Percentiles rank a stretch among this genome's conserved stretches.
Conservation (phyloP, 2,888 invertebrate genomes). For the Antitype chi region DNA sequence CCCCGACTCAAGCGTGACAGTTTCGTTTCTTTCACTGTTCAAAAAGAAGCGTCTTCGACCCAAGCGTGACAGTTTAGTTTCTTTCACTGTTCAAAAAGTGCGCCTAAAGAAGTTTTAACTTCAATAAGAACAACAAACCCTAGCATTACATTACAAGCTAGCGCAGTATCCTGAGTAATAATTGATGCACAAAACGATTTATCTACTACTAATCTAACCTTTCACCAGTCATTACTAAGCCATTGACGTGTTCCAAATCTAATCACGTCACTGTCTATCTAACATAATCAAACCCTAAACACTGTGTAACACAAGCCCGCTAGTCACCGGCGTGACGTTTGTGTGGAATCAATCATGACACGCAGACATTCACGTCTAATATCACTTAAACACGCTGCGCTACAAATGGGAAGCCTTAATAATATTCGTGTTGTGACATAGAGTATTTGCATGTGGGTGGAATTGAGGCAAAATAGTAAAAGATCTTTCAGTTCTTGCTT, state of each 20-base stretch:
- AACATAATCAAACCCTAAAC: slow-evolving; percentile 56
- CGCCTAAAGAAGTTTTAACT: too few species aligned
- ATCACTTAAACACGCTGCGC: slow-evolving; percentile 86
- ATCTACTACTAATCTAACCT: slow-evolving; percentile 7
- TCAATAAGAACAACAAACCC: not conserved
- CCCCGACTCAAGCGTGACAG: too few species aligned
- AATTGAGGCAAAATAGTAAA: too few species aligned
- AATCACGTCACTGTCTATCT: slow-evolving; percentile 54
- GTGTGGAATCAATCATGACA: slow-evolving; percentile 86
- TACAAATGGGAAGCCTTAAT: slow-evolving; percentile 87
- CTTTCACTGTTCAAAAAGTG: too few species aligned
- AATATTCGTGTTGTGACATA: slow-evolving; percentile 79
- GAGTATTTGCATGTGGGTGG: slow-evolving; percentile 64
- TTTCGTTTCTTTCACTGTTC: too few species aligned
- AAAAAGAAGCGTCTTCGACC: too few species aligned
- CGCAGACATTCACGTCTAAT: slow-evolving; percentile 83
- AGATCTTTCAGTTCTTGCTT: too few species aligned
- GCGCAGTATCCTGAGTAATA: not conserved
- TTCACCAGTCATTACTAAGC: slow-evolving; percentile 26
- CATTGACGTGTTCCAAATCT: slow-evolving; percentile 50
- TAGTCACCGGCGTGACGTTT: slow-evolving; percentile 67
- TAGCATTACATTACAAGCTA: not conserved
- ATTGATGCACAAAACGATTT: not conserved
- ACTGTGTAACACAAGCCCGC: slow-evolving; percentile 47
- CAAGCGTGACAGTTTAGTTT: too few species aligned